Evolutionary conservation across 2,113 vertebrate genomes (phyloP).

Genomic region (Mungos mungo): DNA sequence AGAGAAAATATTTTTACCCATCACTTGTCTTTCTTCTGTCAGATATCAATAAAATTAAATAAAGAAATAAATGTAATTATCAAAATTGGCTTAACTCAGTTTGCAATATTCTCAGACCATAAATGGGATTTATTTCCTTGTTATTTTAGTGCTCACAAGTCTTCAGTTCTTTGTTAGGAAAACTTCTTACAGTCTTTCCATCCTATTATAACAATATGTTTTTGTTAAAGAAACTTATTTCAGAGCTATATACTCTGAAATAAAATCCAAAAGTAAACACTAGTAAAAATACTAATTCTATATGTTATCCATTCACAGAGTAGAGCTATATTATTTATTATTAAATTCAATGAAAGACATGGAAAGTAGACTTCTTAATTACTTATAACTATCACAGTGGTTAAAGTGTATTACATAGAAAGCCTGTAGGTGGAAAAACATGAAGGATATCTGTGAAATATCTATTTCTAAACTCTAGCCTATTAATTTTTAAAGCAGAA

Average conservation of each 20-base stretch:
- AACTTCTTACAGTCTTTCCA: not conserved
- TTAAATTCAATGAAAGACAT: constrained; percentile 37
- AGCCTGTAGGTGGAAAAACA: not conserved
- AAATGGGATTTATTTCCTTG: not conserved
- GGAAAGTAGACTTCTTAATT: constrained; percentile 47
- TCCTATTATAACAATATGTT: not conserved
- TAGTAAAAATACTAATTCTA: not conserved
- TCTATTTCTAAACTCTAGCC: not conserved
- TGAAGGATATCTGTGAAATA: constrained; percentile 2
- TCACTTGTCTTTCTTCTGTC: not conserved
- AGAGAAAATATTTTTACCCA: not conserved
- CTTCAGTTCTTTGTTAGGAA: not conserved
- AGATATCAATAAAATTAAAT: too few relatives aligned
- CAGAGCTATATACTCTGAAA: not conserved
- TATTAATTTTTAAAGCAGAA: not conserved
- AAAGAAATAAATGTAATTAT: not conserved
- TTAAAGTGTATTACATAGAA: constrained; percentile 36
- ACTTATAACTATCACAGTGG: not conserved
- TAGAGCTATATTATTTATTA: not conserved
- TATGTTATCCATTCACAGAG: not conserved
- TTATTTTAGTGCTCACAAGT: not conserved
- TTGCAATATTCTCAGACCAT: not conserved
- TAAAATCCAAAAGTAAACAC: not conserved
- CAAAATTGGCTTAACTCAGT: not conserved
- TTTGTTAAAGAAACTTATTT: not conserved